Conservation (phyloP, 2,888 invertebrate species). For the Anoncus sp. region DNA sequence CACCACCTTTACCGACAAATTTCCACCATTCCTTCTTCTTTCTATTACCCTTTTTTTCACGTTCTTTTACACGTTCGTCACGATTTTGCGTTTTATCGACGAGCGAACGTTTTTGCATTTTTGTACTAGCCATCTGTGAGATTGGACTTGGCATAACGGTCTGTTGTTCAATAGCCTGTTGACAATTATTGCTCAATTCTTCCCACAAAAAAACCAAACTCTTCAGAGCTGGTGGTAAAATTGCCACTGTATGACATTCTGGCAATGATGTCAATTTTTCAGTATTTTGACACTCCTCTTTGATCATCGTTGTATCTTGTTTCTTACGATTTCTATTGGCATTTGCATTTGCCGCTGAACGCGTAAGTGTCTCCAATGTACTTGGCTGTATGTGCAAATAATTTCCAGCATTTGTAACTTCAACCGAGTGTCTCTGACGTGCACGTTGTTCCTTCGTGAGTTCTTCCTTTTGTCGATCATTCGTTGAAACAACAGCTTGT, state of each 20-base stretch:
- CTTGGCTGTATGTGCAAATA: slow-evolving; percentile 92
- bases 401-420: slow-evolving; percentile 89
- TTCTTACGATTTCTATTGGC: slow-evolving; percentile 88
- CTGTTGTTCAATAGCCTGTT: slow-evolving; percentile 88
- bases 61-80: slow-evolving; percentile 82
- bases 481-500: slow-evolving; percentile 79
- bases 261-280: slow-evolving; percentile 81
- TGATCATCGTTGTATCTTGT: slow-evolving; percentile 83
- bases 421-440: slow-evolving; percentile 94
- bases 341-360: slow-evolving; percentile 91
- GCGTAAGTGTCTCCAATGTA: slow-evolving; percentile 90
- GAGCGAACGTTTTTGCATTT: slow-evolving; percentile 68
- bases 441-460: slow-evolving; percentile 86
- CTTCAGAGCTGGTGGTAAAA: slow-evolving; percentile 94
- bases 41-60: slow-evolving; percentile 84
- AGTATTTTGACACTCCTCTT: slow-evolving; percentile 84
- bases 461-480: slow-evolving; percentile 84
- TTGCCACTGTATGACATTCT: slow-evolving; percentile 87
- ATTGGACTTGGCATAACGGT: slow-evolving; percentile 86
- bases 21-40: slow-evolving; percentile 86
- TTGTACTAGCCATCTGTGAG: slow-evolving; percentile 72
- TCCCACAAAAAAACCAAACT: slow-evolving; percentile 97
- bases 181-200: slow-evolving; percentile 88
- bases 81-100: slow-evolving; percentile 69
- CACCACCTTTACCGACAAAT: slow-evolving; percentile 69